These are phyloP conservation scores for Charina bottae DNA, from an alignment of 2,113 vertebrate species.

Conservation along the genomic window DNA sequence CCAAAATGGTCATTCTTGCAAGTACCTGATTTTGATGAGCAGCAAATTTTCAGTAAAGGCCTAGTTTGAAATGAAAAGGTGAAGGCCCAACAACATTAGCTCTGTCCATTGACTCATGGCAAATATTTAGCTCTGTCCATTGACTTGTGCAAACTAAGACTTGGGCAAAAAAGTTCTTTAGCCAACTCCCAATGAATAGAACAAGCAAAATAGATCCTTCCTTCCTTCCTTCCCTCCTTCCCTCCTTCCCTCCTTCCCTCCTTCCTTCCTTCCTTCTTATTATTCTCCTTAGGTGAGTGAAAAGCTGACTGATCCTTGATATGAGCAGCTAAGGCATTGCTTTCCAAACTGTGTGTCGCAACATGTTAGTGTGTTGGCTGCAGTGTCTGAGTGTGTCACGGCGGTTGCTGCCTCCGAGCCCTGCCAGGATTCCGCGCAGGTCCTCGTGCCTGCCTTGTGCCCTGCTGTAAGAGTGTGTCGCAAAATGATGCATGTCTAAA, in stretches of 20 bases:
- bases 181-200: not conserved
- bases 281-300: not conserved
- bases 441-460: no score
- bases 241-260: not conserved
- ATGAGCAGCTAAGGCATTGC: not conserved
- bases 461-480: no score
- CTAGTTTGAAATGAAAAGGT: not conserved
- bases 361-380: no score
- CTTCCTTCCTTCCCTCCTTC: not conserved
- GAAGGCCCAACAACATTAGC: not conserved
- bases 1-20: not conserved
- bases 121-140: not conserved
- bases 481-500: no score
- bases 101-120: not conserved
- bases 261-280: no score
- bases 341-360: no score
- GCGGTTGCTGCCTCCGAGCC: no score
- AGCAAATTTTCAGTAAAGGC: not conserved
- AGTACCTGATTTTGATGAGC: not conserved
- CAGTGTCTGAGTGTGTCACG: no score
- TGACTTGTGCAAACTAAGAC: not conserved
- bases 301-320: not conserved
- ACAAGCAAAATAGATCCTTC: not conserved
- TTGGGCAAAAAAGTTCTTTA: not conserved
- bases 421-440: no score